phyloP scores from a whole-genome alignment of 37 sponge, comb jelly and placozoan genomes.

The Trichoplax adhaerens region DNA sequence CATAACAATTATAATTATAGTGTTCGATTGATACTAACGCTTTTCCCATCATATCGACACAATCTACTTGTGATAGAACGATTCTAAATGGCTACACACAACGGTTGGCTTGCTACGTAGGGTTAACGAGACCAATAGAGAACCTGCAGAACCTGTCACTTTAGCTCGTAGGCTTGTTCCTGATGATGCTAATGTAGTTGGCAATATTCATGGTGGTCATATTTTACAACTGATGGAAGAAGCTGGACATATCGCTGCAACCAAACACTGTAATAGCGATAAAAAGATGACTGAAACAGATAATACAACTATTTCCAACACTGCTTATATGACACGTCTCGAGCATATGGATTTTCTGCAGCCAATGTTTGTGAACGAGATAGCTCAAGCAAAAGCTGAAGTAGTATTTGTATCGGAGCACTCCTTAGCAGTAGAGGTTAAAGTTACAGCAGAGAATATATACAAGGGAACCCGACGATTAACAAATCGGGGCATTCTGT shows the following conservation, averaged over 20 bases:
- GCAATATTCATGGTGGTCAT: slow-evolving; percentile 82
- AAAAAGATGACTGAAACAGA: not conserved
- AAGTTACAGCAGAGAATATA: slow-evolving; percentile 69
- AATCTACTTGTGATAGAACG: too few species aligned
- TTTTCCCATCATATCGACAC: too few species aligned
- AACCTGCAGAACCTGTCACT: too few species aligned
- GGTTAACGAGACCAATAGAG: too few species aligned
- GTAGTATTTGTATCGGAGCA: slow-evolving; percentile 55
- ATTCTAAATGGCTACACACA: too few species aligned
- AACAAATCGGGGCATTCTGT: slow-evolving; percentile 60
- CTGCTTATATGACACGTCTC: slow-evolving; percentile 39
- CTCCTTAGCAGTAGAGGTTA: slow-evolving; percentile 55
- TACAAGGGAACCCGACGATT: slow-evolving; percentile 20
- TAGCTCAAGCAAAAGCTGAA: slow-evolving; percentile 35
- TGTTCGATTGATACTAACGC: too few species aligned
- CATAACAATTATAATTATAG: too few species aligned
- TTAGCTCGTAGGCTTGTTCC: slow-evolving; percentile 49
- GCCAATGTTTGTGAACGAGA: slow-evolving; percentile 70
- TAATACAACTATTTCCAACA: slow-evolving; percentile 4
- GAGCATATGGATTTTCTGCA: slow-evolving; percentile 69
- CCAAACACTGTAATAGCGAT: slow-evolving; percentile 25
- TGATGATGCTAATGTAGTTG: slow-evolving; percentile 59
- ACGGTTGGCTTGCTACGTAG: too few species aligned
- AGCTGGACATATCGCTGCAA: slow-evolving; percentile 48
- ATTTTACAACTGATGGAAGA: slow-evolving; percentile 71